Conservation (phyloP, 2,888 invertebrate genomes). For the Anagyrus pseudococci region DNA sequence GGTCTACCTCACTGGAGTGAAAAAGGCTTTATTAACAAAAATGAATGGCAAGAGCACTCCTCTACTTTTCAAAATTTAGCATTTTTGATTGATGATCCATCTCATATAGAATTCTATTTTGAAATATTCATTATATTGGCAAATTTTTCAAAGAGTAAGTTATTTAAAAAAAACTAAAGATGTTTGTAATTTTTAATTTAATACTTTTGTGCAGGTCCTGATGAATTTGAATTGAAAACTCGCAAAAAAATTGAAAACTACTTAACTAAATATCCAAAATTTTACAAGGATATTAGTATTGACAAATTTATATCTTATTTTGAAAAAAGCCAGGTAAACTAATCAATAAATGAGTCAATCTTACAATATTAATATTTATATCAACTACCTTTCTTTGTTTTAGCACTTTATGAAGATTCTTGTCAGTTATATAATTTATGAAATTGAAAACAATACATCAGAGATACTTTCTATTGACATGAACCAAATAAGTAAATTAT, state of each 20-base stretch:
- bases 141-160: slow-evolving; percentile 45
- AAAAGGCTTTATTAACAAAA: slow-evolving; percentile 39
- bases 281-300: slow-evolving; percentile 41
- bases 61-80: slow-evolving; percentile 42
- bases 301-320: slow-evolving; percentile 46
- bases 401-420: slow-evolving; percentile 50
- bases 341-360: slow-evolving; percentile 1
- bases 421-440: slow-evolving; percentile 48
- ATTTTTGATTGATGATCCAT: slow-evolving; percentile 36
- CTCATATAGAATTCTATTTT: slow-evolving; percentile 47
- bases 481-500: slow-evolving; percentile 45
- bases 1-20: slow-evolving; percentile 47
- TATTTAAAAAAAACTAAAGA: neutral
- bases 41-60: slow-evolving; percentile 38
- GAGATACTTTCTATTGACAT: slow-evolving; percentile 29
- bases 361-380: slow-evolving; percentile 2
- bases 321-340: slow-evolving; percentile 44
- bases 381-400: slow-evolving; percentile 34
- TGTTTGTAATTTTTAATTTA: slow-evolving; percentile 9
- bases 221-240: slow-evolving; percentile 42
- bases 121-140: slow-evolving; percentile 47
- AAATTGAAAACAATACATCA: slow-evolving; percentile 41
- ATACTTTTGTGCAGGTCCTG: slow-evolving; percentile 29
- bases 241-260: slow-evolving; percentile 49
- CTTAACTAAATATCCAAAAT: slow-evolving; percentile 45